Percentiles rank a stretch among this genome's conserved stretches.
Conservation (phyloP, 2,888 invertebrate genomes). For the Xestia ashworthii region DNA sequence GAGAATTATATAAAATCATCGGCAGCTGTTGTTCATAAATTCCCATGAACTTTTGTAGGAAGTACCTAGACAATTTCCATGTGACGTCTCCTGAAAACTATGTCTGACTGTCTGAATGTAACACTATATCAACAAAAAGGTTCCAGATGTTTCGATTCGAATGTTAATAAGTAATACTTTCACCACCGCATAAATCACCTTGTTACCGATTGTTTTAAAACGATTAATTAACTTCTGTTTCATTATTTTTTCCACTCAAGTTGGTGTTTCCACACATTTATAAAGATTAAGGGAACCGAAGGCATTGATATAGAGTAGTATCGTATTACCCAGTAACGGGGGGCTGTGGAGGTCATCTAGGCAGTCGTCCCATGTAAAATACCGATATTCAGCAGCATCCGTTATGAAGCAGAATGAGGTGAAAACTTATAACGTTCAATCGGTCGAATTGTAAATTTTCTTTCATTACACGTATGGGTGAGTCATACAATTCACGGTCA, state of each 20-base stretch:
- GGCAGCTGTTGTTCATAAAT: neutral
- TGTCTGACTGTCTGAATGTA: neutral
- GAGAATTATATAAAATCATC: neutral
- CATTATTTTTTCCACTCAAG: conserved; percentile 17
- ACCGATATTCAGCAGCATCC: neutral
- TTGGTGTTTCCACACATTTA: conserved; percentile 27
- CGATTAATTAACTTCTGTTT: conserved; percentile 39
- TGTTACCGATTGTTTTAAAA: conserved; percentile 44
- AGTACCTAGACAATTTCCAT: neutral
- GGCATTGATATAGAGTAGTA: conserved; percentile 18
- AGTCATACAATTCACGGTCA: conserved; percentile 68
- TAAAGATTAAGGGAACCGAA: conserved; percentile 27
- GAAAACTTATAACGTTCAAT: conserved; percentile 22
- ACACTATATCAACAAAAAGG: neutral
- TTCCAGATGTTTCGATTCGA: conserved; percentile 25
- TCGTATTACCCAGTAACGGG: neutral
- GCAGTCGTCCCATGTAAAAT: neutral
- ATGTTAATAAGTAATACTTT: conserved; percentile 44
- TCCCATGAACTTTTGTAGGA: neutral
- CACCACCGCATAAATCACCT: conserved; percentile 30
- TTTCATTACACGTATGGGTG: conserved; percentile 48
- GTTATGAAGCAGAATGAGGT: neutral
- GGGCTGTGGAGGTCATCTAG: neutral
- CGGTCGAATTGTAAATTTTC: conserved; percentile 51
- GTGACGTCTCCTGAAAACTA: neutral